Conservation (phyloP, 2,113 vertebrate species). For the Oostethus manadensis region DNA sequence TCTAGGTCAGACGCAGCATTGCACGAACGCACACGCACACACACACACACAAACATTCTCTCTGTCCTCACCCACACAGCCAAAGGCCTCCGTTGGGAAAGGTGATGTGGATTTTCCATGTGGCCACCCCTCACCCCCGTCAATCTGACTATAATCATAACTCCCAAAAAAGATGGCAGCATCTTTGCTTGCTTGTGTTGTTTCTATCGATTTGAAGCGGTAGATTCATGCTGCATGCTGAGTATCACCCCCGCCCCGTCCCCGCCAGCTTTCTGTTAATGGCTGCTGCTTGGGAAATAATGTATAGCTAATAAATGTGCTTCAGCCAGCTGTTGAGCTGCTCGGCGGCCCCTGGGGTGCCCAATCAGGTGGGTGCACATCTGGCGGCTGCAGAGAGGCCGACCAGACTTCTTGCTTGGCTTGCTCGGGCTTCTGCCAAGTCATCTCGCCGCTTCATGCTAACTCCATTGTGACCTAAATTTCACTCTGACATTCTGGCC, state of each 20-base stretch:
- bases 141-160: constrained; percentile 63
- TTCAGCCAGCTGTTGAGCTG: constrained; percentile 48
- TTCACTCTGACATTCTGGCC: constrained; percentile 20
- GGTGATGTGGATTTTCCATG: constrained; percentile 53
- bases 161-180: constrained; percentile 51
- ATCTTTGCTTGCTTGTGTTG: constrained; percentile 1
- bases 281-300: constrained; percentile 47
- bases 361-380: constrained; percentile 54
- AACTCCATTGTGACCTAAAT: constrained; percentile 11
- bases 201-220: neutral
- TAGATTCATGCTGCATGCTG: constrained; percentile 7
- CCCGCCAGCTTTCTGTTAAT: constrained; percentile 25
- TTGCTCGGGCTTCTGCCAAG: neutral
- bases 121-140: constrained; percentile 55
- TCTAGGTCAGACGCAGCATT: constrained; percentile 70
- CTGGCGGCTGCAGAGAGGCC: constrained; percentile 27
- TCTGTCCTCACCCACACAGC: constrained; percentile 33
- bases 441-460: neutral
- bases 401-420: constrained; percentile 14
- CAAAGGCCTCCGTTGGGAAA: constrained; percentile 48
- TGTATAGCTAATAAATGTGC: constrained; percentile 42
- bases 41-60: constrained; percentile 36
- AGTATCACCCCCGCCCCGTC: constrained; percentile 5
- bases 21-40: constrained; percentile 20
- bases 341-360: constrained; percentile 23